phyloP scores from a whole-genome alignment of 2,113 vertebrate genomes.

The Sturnira hondurensis region DNA sequence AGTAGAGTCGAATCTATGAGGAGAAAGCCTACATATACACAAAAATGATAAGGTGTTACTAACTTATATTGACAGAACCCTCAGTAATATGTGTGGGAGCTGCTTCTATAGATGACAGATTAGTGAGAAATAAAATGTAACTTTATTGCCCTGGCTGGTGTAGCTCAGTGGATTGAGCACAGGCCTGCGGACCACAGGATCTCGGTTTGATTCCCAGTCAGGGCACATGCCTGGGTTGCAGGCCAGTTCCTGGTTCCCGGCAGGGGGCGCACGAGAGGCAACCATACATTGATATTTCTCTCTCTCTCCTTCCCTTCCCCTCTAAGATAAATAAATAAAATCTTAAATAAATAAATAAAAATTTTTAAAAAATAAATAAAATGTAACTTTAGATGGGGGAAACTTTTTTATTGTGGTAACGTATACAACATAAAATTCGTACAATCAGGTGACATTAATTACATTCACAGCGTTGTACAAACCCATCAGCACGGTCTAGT shows the following conservation, averaged over 20 bases:
- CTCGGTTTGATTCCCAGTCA: no score
- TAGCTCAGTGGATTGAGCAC: no score
- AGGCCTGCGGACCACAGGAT: no score
- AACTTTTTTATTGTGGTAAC: neutral
- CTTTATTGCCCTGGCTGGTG: no score
- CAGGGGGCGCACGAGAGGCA: no score
- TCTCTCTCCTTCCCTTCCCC: no score
- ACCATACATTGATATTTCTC: no score
- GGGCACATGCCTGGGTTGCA: no score
- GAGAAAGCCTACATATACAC: neutral
- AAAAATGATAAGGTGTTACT: neutral
- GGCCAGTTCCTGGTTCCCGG: no score
- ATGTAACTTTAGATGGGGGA: neutral
- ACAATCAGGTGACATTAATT: neutral
- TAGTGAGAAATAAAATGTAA: conserved; percentile 7
- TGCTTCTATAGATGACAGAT: neutral
- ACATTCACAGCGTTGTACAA: neutral
- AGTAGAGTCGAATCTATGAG: neutral
- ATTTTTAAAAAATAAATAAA: no score
- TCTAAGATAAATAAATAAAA: no score
- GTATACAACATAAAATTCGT: neutral
- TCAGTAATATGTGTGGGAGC: neutral
- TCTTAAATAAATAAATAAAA: no score
- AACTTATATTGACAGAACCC: neutral
- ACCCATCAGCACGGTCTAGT: neutral